Percentiles rank a stretch among this genome's conserved stretches.
Conservation (phyloP, 2,797 vertebrate genomes). For the Rhinichthys osculus region DNA sequence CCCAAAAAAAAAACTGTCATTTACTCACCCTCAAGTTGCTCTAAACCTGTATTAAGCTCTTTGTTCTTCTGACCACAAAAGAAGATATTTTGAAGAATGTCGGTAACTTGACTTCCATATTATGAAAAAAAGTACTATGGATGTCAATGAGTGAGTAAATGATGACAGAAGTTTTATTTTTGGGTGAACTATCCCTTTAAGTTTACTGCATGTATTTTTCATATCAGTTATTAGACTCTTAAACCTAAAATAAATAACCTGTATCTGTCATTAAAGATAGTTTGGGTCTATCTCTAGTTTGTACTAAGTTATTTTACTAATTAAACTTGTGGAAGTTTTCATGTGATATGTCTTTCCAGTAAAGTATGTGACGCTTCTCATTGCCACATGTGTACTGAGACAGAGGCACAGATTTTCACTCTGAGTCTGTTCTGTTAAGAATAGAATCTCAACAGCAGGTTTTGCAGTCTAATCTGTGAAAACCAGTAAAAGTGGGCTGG, state of each 20-base stretch:
- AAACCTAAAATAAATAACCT: background rate
- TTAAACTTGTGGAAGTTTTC: too few relatives aligned
- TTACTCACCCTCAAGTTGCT: background rate
- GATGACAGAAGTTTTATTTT: background rate
- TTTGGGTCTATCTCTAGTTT: background rate
- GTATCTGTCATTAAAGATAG: background rate
- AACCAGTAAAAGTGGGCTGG: background rate
- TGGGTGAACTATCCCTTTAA: background rate
- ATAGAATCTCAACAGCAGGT: background rate
- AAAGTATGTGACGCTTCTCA: background rate
- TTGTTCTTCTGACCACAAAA: background rate
- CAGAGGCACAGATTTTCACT: background rate
- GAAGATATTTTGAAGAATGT: background rate
- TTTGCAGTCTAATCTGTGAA: conserved; percentile 7
- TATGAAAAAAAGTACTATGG: background rate
- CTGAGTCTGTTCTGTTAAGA: background rate
- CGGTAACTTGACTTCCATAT: background rate
- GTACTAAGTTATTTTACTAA: background rate
- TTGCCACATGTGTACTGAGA: background rate
- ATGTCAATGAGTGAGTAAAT: background rate
- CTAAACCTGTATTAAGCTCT: background rate
- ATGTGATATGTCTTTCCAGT: background rate
- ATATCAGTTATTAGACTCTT: background rate
- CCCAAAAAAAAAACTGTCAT: background rate
- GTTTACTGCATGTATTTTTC: background rate